Evolutionary conservation across 2,797 vertebrate species (phyloP).

Genomic region (Agapornis canus): DNA sequence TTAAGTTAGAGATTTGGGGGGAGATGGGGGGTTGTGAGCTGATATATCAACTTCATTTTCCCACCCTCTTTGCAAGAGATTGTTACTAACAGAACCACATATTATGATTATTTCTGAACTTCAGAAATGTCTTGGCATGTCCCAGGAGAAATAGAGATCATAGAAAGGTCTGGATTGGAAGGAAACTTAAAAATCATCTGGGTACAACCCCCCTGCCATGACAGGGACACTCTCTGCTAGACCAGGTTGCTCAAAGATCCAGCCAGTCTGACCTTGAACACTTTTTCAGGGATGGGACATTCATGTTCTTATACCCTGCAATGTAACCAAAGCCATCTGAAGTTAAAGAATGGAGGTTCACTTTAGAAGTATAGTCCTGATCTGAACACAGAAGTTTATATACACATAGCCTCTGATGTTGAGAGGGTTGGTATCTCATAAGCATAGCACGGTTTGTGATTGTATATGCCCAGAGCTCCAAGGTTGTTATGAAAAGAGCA

Average conservation of each 20-base stretch:
- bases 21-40: background rate
- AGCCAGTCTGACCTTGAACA: background rate
- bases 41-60: background rate
- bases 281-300: background rate
- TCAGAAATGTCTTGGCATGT: background rate
- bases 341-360: background rate
- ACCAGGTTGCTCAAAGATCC: background rate
- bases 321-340: background rate
- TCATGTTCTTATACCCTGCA: background rate
- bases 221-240: background rate
- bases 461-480: background rate
- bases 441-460: background rate
- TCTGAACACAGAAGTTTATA: background rate
- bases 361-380: background rate
- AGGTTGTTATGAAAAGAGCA: background rate
- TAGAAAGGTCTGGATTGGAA: background rate
- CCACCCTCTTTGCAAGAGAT: background rate
- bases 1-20: background rate
- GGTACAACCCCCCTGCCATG: background rate
- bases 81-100: background rate
- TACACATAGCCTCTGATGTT: background rate
- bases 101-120: background rate
- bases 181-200: background rate
- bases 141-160: background rate
- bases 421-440: background rate